These are phyloP conservation scores for Odocoileus hemionus DNA, from an alignment of 2,113 vertebrate genomes.

Conservation along the genomic window DNA sequence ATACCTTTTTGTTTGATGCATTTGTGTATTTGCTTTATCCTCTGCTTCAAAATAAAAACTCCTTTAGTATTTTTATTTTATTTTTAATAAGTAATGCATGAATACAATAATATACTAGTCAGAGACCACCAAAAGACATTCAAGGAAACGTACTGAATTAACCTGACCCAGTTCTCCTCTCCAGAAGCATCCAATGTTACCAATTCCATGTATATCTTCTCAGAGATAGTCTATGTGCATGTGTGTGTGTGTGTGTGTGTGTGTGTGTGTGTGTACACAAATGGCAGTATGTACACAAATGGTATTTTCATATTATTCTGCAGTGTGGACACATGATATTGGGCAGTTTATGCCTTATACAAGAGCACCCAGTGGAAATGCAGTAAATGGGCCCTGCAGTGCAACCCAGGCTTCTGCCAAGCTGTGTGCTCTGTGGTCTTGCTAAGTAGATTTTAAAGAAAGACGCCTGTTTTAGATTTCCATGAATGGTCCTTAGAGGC, in stretches of 20 bases:
- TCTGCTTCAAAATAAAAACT: slow-evolving; percentile 2
- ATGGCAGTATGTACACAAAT: background rate
- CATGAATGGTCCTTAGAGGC: background rate
- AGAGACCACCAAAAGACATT: background rate
- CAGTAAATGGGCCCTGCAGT: background rate
- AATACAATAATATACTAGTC: background rate
- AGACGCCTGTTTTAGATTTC: background rate
- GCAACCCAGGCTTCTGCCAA: background rate
- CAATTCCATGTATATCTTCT: background rate
- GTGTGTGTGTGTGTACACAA: background rate
- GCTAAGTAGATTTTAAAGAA: background rate
- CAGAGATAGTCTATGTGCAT: background rate
- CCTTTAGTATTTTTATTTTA: background rate
- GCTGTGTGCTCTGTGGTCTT: background rate
- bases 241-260: background rate
- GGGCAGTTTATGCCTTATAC: background rate
- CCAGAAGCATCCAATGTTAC: background rate
- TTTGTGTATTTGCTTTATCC: background rate
- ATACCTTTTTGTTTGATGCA: background rate
- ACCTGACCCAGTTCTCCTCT: background rate
- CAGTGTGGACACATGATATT: background rate
- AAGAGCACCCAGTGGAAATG: background rate
- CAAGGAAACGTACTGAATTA: background rate
- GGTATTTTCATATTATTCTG: background rate
- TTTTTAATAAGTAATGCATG: background rate